Base-by-base conservation (phyloP, 2,888 invertebrate genomes). In the Lingula anatina region DNA sequence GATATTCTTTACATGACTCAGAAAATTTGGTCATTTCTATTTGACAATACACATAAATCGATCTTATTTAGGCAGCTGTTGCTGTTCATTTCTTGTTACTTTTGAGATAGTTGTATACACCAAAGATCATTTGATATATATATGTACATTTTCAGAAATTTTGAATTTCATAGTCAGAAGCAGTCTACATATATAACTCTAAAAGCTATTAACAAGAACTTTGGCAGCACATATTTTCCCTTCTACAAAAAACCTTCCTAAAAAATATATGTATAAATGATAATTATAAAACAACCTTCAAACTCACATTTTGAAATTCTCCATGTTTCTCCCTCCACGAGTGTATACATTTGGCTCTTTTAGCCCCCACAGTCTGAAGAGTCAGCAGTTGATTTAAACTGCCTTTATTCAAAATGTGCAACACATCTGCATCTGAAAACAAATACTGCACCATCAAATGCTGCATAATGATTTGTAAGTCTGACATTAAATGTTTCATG, bases 351-450 rank as follows among this genome's bases (percentile, higher is more conserved):
- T 66, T 60, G 9, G 71, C 71, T 38, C 71, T 51, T 53, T 71
- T 73, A 21, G 59, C 60, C 7, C 73, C 73, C 1, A 73, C 65
- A 12, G 70, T 73, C 48, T 71, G 71, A 20, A 73, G 55, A 3
- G 58, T 51, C 48, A 66, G 64, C 15, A 73, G 60, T 24, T 70
- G 66, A 52, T 70, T 68, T 5, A 65, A 45, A 15, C 62, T 54
- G 2, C 66, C 61, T 1, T 60, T 55, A 52, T 71, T 71, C 18
- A 71, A 46, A 1, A 60, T 49, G 5, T 53, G 27, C 26, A 70
- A 53, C 45, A 71, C 65, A 4, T 64, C 59, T 24, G 51, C 55
- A 60, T 66, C 71, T 71, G 60, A 5, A 53, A 56, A 35, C 40
- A 56, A 43, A 41, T 35, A 23, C n/a, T n/a, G n/a, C n/a, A n/a